Conservation (phyloP, 2,113 vertebrate genomes). For the Penelope pileata region DNA sequence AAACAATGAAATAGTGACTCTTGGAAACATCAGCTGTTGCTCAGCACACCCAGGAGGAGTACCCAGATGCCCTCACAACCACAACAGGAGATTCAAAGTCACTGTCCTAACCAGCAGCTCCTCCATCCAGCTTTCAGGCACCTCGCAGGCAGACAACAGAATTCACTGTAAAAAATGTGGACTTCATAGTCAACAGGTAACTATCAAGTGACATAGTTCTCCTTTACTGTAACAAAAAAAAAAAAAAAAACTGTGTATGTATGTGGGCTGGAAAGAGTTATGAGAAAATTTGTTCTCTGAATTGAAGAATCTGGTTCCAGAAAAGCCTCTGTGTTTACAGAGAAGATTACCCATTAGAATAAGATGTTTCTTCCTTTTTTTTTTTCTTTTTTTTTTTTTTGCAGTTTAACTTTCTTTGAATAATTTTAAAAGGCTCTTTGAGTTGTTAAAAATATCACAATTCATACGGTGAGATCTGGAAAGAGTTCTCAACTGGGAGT, state of each 20-base stretch:
- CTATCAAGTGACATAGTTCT: neutral
- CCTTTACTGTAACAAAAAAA: neutral
- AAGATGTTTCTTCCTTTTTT: neutral
- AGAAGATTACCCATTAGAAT: neutral
- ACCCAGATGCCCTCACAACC: neutral
- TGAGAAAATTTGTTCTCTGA: neutral
- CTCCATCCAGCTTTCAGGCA: neutral
- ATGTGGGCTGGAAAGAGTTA: neutral
- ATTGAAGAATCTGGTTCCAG: neutral
- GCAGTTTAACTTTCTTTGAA: neutral
- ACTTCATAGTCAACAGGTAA: neutral
- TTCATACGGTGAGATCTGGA: neutral
- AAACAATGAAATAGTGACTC: neutral
- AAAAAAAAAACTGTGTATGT: neutral
- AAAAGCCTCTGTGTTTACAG: neutral
- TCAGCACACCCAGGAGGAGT: neutral
- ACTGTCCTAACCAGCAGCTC: neutral
- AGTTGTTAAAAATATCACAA: neutral
- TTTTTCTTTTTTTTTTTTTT: too few species aligned
- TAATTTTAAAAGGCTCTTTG: neutral
- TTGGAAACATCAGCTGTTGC: neutral
- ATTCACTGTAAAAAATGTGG: neutral
- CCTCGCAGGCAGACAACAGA: neutral
- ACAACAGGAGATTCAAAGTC: neutral
- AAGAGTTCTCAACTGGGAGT: neutral